These are phyloP conservation scores for Lissonota sp. DNA, from an alignment of 2,888 invertebrate species.

Conservation along the genomic window DNA sequence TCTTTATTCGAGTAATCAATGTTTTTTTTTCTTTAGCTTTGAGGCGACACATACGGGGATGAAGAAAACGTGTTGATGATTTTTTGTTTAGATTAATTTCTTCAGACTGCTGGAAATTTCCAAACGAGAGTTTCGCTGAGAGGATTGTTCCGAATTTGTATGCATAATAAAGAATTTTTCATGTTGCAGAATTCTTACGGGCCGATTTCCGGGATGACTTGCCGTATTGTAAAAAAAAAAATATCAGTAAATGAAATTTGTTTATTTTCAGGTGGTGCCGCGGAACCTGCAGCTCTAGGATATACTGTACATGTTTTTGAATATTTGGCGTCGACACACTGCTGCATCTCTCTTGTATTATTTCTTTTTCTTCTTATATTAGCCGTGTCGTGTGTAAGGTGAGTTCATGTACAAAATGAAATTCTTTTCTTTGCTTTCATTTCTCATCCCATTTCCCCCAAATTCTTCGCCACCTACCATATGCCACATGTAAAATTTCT, in stretches of 20 bases:
- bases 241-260: slow-evolving; percentile 18
- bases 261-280: slow-evolving; percentile 64
- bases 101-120: slow-evolving; percentile 1
- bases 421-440: slow-evolving; percentile 67
- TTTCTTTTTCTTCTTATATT: slow-evolving; percentile 53
- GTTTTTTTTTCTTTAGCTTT: slow-evolving; percentile 2
- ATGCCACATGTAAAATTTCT: slow-evolving; percentile 66
- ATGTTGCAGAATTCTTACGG: slow-evolving; percentile 64
- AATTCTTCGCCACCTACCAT: slow-evolving; percentile 62
- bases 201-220: neutral
- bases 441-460: slow-evolving; percentile 49
- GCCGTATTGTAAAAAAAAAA: neutral
- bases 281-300: slow-evolving; percentile 7
- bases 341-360: slow-evolving; percentile 28
- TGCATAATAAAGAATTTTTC: slow-evolving; percentile 47
- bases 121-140: neutral
- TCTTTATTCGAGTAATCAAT: neutral
- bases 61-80: neutral
- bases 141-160: no score
- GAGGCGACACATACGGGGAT: no score
- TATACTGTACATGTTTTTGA: no score
- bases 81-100: neutral
- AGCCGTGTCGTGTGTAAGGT: slow-evolving; percentile 71
- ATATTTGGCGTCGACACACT: no score
- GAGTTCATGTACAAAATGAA: slow-evolving; percentile 69